A percentile compares a stretch with the other conserved stretches of the same genome.
These are phyloP conservation scores for Cettia cetti DNA, from an alignment of 2,113 vertebrate species.

Conservation along the genomic window DNA sequence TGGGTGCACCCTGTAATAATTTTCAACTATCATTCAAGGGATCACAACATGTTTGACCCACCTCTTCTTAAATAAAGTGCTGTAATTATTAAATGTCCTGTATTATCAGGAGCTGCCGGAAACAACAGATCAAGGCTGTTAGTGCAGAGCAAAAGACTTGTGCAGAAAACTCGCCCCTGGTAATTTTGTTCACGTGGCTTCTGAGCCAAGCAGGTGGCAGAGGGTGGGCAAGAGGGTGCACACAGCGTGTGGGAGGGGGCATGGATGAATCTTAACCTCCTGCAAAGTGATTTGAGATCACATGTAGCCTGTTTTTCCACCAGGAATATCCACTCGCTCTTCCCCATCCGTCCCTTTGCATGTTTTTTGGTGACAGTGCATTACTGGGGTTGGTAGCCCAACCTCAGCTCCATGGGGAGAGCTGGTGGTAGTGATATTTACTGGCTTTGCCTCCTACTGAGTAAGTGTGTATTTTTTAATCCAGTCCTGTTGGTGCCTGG, in stretches of 20 bases:
- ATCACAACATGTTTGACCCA: conserved; percentile 65
- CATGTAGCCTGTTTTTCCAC: neutral
- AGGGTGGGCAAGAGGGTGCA: neutral
- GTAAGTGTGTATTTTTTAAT: neutral
- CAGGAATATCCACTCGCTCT: neutral
- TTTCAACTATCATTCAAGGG: conserved; percentile 51
- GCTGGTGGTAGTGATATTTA: neutral
- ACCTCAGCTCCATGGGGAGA: neutral
- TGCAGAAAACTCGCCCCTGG: neutral
- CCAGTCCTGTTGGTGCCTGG: neutral
- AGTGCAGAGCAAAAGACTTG: neutral
- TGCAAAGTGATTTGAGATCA: neutral
- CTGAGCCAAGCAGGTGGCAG: neutral
- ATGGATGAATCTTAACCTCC: neutral
- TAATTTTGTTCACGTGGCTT: fast-evolving
- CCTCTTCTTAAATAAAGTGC: conserved; percentile 15
- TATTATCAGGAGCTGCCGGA: neutral
- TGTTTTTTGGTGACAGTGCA: neutral
- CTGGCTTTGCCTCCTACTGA: neutral
- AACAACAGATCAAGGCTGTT: conserved; percentile 4
- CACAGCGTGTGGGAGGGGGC: fast-evolving
- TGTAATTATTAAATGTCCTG: neutral
- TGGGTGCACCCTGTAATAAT: conserved; percentile 21
- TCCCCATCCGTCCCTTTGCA: neutral
- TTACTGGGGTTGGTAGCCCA: neutral